Percentiles rank a stretch among this genome's conserved stretches.
Evolutionary conservation across 2,797 vertebrate genomes (phyloP).

Genomic region (Pantherophis vulpinus): DNA sequence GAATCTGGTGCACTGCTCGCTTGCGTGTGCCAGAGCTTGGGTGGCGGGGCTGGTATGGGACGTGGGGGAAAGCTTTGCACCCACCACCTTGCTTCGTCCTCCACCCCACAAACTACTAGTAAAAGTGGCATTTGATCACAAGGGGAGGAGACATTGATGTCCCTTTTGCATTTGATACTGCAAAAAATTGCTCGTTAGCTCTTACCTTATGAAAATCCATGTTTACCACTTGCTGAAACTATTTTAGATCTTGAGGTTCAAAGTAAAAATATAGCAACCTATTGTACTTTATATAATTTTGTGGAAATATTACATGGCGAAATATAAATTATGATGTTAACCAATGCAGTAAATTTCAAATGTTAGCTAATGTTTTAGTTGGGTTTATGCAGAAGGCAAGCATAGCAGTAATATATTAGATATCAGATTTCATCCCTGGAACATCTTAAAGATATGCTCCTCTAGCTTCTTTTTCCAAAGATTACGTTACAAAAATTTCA

Average conservation of each 20-base stretch:
- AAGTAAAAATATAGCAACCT: not conserved
- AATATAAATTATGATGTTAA: not conserved
- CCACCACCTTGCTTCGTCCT: too few relatives aligned
- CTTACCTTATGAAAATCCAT: not conserved
- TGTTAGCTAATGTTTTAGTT: not conserved
- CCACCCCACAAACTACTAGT: too few relatives aligned
- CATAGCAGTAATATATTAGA: not conserved
- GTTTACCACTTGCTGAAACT: not conserved
- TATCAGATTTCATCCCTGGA: not conserved
- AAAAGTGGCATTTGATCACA: too few relatives aligned
- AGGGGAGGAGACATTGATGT: too few relatives aligned
- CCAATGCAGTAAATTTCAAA: not conserved
- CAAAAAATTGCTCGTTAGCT: not conserved
- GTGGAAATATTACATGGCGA: not conserved
- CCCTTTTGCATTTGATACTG: not conserved
- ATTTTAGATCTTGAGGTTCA: not conserved
- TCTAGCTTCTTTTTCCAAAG: not conserved
- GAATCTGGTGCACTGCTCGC: too few relatives aligned
- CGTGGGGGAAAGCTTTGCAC: too few relatives aligned
- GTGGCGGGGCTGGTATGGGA: too few relatives aligned
- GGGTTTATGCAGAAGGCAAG: not conserved
- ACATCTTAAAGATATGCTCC: not conserved
- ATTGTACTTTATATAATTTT: not conserved
- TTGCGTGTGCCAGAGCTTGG: too few relatives aligned
- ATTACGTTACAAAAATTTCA: not conserved